Conservation (phyloP, 1,140 invertebrate genomes). For the Lepidurus couesii region DNA sequence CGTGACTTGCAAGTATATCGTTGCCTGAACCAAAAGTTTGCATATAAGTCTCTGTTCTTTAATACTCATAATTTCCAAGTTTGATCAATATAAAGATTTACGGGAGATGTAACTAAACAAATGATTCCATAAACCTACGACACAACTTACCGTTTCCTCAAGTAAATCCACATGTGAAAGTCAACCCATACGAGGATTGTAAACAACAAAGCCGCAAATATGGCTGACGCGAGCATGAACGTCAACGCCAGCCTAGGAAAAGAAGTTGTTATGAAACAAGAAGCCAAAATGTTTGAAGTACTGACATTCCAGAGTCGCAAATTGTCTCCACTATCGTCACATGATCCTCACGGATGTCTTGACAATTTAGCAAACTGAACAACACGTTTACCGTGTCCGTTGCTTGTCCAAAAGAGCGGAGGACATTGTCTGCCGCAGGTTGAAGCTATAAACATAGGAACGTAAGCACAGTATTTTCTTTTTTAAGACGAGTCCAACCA, state of each 20-base stretch:
- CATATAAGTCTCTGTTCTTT: too few species aligned
- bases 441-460: constrained; percentile 34
- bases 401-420: constrained; percentile 38
- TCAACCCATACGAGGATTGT: constrained; percentile 88
- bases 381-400: constrained; percentile 43
- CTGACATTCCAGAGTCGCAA: constrained; percentile 71
- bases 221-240: constrained; percentile 75
- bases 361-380: constrained; percentile 70
- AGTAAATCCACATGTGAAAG: constrained; percentile 94
- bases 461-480: not conserved
- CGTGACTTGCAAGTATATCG: too few species aligned
- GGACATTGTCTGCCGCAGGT: constrained; percentile 30
- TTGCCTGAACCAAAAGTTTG: too few species aligned
- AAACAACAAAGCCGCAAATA: constrained; percentile 76
- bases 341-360: constrained; percentile 70
- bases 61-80: too few species aligned
- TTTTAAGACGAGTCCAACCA: too few species aligned
- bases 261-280: constrained; percentile 34
- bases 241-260: constrained; percentile 59
- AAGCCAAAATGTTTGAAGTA: constrained; percentile 34
- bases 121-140: not conserved
- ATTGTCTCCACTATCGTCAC: constrained; percentile 64
- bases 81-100: too few species aligned
- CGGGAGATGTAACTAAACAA: not conserved
- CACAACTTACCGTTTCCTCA: constrained; percentile 69